These are phyloP conservation scores for Phycodurus eques DNA, from an alignment of 2,113 vertebrate genomes.

Conservation along the genomic window DNA sequence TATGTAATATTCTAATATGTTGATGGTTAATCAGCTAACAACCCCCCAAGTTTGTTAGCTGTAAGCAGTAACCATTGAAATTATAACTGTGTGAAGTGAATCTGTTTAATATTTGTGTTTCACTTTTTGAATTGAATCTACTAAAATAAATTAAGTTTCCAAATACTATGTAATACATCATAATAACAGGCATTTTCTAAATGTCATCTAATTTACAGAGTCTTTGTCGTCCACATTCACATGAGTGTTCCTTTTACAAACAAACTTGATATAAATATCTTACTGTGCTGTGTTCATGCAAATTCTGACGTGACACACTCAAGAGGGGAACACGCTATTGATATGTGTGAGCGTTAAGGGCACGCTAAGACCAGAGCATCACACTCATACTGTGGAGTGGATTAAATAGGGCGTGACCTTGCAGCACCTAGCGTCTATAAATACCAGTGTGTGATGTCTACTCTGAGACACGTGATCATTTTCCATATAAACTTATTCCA, in stretches of 20 bases:
- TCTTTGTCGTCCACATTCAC: background rate
- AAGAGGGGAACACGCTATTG: slow-evolving; percentile 14
- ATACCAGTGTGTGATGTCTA: background rate
- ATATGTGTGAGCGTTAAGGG: slow-evolving; percentile 30
- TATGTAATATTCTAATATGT: no score
- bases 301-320: slow-evolving; percentile 17
- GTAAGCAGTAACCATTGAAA: no score
- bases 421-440: slow-evolving; percentile 24
- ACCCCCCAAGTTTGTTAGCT: no score
- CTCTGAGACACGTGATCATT: background rate
- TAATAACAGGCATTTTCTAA: background rate
- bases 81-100: no score
- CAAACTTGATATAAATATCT: slow-evolving; percentile 4
- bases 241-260: background rate
- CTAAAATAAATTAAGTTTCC: no score
- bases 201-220: slow-evolving; percentile 6
- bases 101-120: no score
- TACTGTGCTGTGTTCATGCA: slow-evolving; percentile 8
- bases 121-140: no score
- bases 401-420: slow-evolving; percentile 51
- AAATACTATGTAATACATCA: no score
- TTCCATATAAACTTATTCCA: background rate
- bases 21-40: no score
- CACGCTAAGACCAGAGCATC: slow-evolving; percentile 24
- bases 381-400: background rate